Conservation (phyloP, 2,113 vertebrate species). For the Pandion haliaetus region DNA sequence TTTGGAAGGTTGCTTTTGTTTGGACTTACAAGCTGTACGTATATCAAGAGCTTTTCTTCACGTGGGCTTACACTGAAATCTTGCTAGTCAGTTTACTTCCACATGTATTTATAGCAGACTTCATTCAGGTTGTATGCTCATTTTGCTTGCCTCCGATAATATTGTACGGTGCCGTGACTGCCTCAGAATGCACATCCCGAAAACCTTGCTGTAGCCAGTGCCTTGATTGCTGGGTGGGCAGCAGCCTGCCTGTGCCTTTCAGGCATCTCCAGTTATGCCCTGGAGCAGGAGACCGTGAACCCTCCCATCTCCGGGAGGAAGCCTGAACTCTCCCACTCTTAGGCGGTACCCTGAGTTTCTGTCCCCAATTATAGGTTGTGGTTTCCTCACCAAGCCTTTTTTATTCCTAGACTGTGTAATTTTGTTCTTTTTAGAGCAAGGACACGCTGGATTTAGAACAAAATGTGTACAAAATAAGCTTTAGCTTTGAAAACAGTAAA, state of each 20-base stretch:
- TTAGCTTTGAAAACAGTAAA: background rate
- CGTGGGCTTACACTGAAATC: background rate
- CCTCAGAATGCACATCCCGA: background rate
- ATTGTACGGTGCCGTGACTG: background rate
- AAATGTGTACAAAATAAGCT: background rate
- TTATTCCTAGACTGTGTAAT: slow-evolving; percentile 17
- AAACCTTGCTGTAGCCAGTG: background rate
- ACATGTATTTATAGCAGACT: background rate
- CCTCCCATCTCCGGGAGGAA: background rate
- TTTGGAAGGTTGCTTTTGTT: background rate
- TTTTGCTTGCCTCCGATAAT: background rate
- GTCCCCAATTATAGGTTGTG: background rate
- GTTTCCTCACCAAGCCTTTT: background rate
- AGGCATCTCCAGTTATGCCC: background rate
- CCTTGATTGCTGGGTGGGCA: background rate
- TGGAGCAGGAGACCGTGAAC: background rate
- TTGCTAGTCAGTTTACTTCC: background rate
- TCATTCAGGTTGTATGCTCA: background rate
- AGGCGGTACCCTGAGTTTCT: background rate
- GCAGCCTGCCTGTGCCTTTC: background rate
- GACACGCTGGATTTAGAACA: background rate
- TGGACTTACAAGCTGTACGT: background rate
- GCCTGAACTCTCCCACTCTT: background rate
- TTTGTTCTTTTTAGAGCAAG: slow-evolving; percentile 5
- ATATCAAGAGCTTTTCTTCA: background rate